A percentile compares a stretch with the other conserved stretches of the same genome.
phyloP scores from a whole-genome alignment of 2,113 vertebrate genomes.

The Puffinus mauretanicus region DNA sequence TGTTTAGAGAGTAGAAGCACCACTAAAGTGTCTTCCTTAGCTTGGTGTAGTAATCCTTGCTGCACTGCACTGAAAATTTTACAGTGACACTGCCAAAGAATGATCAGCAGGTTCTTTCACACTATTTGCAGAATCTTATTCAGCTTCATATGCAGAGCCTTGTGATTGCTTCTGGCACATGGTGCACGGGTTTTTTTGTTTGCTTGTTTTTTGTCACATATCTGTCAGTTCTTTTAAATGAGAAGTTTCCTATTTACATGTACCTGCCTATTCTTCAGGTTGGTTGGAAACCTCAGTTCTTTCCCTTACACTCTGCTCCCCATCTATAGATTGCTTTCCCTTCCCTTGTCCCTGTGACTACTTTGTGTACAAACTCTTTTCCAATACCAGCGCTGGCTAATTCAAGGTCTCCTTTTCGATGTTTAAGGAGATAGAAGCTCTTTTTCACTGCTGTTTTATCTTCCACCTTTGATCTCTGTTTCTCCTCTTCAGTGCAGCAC shows the following conservation, averaged over 20 bases:
- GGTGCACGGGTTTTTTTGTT: accelerated
- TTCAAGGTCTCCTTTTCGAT: not conserved
- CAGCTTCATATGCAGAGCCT: not conserved
- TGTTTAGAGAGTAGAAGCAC: not conserved
- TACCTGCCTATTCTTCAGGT: not conserved
- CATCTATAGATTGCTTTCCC: not conserved
- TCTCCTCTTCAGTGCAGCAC: not conserved
- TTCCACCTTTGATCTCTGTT: not conserved
- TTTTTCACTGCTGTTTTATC: not conserved
- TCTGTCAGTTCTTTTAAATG: not conserved
- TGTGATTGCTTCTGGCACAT: not conserved
- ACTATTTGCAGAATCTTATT: not conserved
- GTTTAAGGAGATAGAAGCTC: not conserved
- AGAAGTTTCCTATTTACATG: not conserved
- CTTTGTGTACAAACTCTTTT: not conserved
- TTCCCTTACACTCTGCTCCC: not conserved
- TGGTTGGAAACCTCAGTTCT: not conserved
- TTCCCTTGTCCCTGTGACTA: not conserved
- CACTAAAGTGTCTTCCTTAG: not conserved
- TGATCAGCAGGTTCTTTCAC: not conserved
- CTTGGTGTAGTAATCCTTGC: not conserved
- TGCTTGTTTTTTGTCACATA: not conserved
- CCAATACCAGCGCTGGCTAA: not conserved
- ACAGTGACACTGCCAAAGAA: not conserved
- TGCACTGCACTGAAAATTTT: not conserved